Base-by-base conservation (phyloP, 30 jellyfish, hydroid and myxozoan genomes). In the Aurelia sp. region DNA sequence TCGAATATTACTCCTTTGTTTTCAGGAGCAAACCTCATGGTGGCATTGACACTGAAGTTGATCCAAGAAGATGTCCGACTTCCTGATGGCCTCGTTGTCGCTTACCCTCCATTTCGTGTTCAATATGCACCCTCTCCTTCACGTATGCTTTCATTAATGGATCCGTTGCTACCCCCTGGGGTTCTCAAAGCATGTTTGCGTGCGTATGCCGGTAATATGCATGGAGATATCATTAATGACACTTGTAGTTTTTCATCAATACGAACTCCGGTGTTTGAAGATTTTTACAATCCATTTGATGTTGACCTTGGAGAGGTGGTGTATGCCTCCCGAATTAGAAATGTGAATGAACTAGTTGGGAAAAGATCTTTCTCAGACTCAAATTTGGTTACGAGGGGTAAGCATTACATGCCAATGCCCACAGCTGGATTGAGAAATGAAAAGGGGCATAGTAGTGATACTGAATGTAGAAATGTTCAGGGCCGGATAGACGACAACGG, bases 91-190 rank as follows among this genome's bases (percentile, higher is more conserved):
- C 64, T 96, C 22, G 98, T 85, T 9, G 74, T 86, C 20, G 99
- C 98, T 5, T 96, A 96, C 83, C 99, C 99, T 31, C 96, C 98
- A 10, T 41, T 82, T 74, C 94, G 98, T 12, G 85, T 92, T 7
- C 97, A 91, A 62, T 88, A 55, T 58, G 76, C 89, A 4, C 97
- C 97, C 1, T 74, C 99, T 30, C 99, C 99, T 16, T 96, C 99
- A 2, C 92, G 99, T n/a, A 80, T 96, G 69, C 92, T 96, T 13
- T 66, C 97, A n/a, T 65, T 88, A 20, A 91, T 91, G 98, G 99
- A 96, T 53, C 99, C 98, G 8, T 81, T 96, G 16, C 81, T 96
- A 61, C 97, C 98, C 44, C 74, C 90, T 13, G 99, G 98, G 40
- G 92, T 96, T 17, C 84, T 96, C 81, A 91, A 92, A 74, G 91